Evolutionary conservation across 2,797 vertebrate genomes (phyloP).

Genomic region (Trichosurus vulpecula): DNA sequence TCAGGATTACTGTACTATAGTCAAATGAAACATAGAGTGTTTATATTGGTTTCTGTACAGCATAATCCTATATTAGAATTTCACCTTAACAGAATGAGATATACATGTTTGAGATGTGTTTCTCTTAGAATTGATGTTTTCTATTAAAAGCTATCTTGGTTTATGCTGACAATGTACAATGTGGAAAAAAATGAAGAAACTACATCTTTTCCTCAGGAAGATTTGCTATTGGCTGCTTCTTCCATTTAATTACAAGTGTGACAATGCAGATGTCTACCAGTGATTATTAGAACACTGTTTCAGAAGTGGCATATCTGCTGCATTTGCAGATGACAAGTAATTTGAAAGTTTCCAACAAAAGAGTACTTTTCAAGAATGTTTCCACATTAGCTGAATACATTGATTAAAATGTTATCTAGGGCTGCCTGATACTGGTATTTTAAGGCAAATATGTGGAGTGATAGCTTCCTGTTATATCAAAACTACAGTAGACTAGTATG

Average conservation of each 20-base stretch:
- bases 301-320: no score
- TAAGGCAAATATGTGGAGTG: slow-evolving; percentile 24
- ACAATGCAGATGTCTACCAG: accelerated
- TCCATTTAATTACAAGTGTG: background rate
- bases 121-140: slow-evolving; percentile 14
- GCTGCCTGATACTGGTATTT: background rate
- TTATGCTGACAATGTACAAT: background rate
- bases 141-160: background rate
- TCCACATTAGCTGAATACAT: background rate
- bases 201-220: background rate
- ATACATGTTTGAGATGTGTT: background rate
- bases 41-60: background rate
- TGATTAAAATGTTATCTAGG: slow-evolving; percentile 13
- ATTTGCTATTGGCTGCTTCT: background rate
- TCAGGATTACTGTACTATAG: background rate
- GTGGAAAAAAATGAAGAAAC: background rate
- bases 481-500: background rate
- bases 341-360: background rate
- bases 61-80: accelerated
- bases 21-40: background rate
- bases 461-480: background rate
- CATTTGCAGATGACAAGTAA: background rate
- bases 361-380: background rate
- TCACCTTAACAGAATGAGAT: background rate
- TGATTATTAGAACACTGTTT: accelerated